Percentiles rank a stretch among this genome's conserved stretches.
phyloP scores from a whole-genome alignment of 2,797 vertebrate species.

The Tragopan temminckii region DNA sequence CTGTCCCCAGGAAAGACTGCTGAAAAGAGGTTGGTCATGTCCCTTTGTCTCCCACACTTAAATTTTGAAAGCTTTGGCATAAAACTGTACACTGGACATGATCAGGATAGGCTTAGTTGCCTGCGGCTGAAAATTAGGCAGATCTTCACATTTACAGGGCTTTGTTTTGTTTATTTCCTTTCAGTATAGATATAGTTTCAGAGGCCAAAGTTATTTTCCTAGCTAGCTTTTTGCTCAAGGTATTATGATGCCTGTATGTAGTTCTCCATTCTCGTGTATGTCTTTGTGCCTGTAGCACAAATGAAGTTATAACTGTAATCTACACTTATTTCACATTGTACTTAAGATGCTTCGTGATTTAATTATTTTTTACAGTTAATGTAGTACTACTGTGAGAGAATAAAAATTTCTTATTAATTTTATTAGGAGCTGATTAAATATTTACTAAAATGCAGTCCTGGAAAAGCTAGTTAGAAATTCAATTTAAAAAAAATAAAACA shows the following conservation, averaged over 20 bases:
- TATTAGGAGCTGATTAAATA: constrained; percentile 28
- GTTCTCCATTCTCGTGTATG: accelerated
- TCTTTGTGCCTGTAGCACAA: background rate
- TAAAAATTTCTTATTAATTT: constrained; percentile 24
- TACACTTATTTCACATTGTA: background rate
- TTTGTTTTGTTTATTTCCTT: background rate
- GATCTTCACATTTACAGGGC: background rate
- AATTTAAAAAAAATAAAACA: background rate
- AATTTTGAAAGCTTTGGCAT: background rate
- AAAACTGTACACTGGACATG: background rate
- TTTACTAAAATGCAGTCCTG: constrained; percentile 29
- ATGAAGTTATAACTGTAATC: background rate
- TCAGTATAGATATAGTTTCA: background rate
- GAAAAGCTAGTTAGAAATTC: constrained; percentile 2
- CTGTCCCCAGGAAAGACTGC: too few relatives aligned
- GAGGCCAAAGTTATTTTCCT: background rate
- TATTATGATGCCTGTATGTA: background rate
- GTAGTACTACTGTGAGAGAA: background rate
- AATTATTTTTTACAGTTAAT: background rate
- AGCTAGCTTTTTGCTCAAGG: background rate
- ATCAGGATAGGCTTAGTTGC: background rate
- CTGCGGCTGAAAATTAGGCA: background rate
- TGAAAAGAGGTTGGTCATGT: too few relatives aligned
- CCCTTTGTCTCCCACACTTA: too few relatives aligned
- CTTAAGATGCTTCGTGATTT: background rate